These are phyloP conservation scores for Neuroscelio doddi DNA, from an alignment of 2,888 invertebrate species.

Conservation along the genomic window DNA sequence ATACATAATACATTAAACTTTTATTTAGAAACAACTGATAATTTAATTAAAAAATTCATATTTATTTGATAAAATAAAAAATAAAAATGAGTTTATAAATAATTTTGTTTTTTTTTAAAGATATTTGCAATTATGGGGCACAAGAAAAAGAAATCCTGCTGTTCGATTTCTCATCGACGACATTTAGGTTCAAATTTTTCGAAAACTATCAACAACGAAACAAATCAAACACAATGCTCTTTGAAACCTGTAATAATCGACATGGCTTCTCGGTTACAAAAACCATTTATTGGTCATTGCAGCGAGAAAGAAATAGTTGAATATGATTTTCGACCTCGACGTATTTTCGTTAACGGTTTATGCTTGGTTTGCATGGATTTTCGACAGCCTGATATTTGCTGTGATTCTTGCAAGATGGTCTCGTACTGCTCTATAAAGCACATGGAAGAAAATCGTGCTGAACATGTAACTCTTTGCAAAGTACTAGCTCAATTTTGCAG, in stretches of 20 bases:
- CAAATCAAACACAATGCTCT: not conserved
- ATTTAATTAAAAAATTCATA: not conserved
- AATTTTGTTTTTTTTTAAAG: not conserved
- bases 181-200: slow-evolving; percentile 1
- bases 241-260: slow-evolving; percentile 3
- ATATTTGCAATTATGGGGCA: slow-evolving; percentile 42
- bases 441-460: slow-evolving; percentile 75
- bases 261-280: slow-evolving; percentile 24
- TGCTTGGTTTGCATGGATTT: slow-evolving; percentile 71
- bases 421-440: slow-evolving; percentile 79
- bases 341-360: slow-evolving; percentile 77
- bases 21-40: no score
- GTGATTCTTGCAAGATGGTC: slow-evolving; percentile 76
- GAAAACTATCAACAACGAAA: not conserved
- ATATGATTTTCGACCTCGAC: slow-evolving; percentile 79
- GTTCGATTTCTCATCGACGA: no score
- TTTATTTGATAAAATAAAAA: no score
- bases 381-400: slow-evolving; percentile 54
- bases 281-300: slow-evolving; percentile 32
- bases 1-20: no score
- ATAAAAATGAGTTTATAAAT: no score
- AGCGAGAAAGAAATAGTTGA: slow-evolving; percentile 77
- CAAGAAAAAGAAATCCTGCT: slow-evolving; percentile 39
- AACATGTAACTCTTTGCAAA: slow-evolving; percentile 77
- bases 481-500: slow-evolving; percentile 76